phyloP scores from a whole-genome alignment of 2,797 vertebrate genomes.

The Schizopygopsis malacanthus region DNA sequence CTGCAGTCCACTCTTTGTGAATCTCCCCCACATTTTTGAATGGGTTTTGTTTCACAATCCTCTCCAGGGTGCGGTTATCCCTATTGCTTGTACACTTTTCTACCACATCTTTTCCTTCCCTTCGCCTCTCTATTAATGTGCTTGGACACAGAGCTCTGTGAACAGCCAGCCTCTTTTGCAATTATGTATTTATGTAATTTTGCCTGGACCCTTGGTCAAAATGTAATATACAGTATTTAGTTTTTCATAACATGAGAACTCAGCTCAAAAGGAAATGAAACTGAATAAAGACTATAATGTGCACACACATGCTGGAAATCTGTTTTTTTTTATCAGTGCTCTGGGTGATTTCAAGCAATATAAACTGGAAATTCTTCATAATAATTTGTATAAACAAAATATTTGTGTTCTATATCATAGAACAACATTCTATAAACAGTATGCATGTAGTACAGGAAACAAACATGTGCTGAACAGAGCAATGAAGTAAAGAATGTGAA shows the following conservation, averaged over 20 bases:
- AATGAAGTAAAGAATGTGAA: not conserved
- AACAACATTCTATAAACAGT: not conserved
- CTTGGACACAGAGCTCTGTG: too few species aligned
- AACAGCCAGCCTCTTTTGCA: too few species aligned
- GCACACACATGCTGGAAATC: not conserved
- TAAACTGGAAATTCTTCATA: not conserved
- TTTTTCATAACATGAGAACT: not conserved
- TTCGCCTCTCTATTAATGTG: too few species aligned
- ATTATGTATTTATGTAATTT: too few species aligned
- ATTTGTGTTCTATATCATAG: not conserved
- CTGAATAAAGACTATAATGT: not conserved
- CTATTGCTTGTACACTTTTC: too few species aligned
- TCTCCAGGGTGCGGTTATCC: too few species aligned
- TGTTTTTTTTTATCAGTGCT: not conserved
- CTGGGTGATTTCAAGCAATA: slow-evolving; percentile 11
- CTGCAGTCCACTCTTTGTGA: too few species aligned
- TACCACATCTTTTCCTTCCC: too few species aligned
- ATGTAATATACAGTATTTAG: not conserved
- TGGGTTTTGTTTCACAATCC: too few species aligned
- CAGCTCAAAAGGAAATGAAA: not conserved
- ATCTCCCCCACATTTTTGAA: too few species aligned
- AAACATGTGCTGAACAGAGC: not conserved
- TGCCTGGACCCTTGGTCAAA: too few species aligned
- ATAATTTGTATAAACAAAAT: not conserved
- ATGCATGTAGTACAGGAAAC: not conserved